Evolutionary conservation across 2,888 invertebrate species (phyloP).

Genomic region (Oscheius sp.): DNA sequence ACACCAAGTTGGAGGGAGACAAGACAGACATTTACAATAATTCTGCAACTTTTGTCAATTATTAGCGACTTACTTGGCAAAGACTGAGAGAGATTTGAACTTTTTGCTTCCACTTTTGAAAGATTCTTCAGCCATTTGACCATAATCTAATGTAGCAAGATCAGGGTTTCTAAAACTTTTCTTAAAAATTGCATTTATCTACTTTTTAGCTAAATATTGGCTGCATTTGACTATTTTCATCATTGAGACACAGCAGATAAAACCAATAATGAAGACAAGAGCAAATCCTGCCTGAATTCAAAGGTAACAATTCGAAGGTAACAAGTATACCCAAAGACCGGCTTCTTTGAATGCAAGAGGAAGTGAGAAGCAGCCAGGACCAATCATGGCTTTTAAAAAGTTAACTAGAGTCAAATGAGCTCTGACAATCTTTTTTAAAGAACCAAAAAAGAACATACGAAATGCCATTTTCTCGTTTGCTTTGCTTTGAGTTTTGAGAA

Average conservation of each 20-base stretch:
- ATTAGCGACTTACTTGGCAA: slow-evolving; percentile 36
- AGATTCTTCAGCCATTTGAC: slow-evolving; percentile 70
- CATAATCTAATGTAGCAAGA: slow-evolving; percentile 69
- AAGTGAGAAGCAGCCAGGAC: slow-evolving; percentile 64
- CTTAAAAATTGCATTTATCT: background rate
- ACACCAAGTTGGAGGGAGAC: slow-evolving; percentile 64
- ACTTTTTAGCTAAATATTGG: slow-evolving; percentile 50
- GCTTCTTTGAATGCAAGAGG: slow-evolving; percentile 65
- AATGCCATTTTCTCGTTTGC: background rate
- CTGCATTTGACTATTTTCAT: slow-evolving; percentile 63
- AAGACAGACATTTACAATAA: slow-evolving; percentile 58
- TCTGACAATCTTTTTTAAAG: background rate
- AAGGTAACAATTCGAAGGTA: no score
- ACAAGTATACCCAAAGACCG: slow-evolving; percentile 48
- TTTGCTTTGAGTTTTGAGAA: no score
- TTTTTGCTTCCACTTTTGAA: slow-evolving; percentile 6
- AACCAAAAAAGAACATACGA: background rate
- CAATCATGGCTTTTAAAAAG: slow-evolving; percentile 65
- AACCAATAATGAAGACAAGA: slow-evolving; percentile 60
- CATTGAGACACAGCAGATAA: slow-evolving; percentile 62
- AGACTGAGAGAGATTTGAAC: slow-evolving; percentile 40
- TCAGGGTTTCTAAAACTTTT: background rate
- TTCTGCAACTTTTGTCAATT: slow-evolving; percentile 35
- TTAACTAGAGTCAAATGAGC: slow-evolving; percentile 52
- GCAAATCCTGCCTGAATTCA: slow-evolving; percentile 55